Evolutionary conservation across 2,888 invertebrate species (phyloP), one percentile per base, ranked within the genome.

Genomic region (Scelioninae gen. 1): DNA sequence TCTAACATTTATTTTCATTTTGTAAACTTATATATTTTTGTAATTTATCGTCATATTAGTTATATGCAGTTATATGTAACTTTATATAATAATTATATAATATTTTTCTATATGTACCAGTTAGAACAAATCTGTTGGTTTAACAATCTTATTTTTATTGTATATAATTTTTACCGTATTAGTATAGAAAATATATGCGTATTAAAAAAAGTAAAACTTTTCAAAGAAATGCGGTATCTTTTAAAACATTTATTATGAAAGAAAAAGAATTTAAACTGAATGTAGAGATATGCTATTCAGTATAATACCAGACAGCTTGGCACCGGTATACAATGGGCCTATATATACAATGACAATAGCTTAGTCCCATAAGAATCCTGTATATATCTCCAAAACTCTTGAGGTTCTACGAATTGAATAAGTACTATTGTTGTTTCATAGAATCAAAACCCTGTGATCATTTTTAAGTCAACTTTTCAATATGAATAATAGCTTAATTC

Each of bases 241-340:
- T 75, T 81, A 81, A 75, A 80, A 74, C 74, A 80, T 80, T 80
- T 62, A 69, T 55, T 74, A 80, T 74, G 69, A 80, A 80, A 80
- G 80, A 80, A 80, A 80, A 80, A 66, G 74, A 80, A 80, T 80
- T 80, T 74, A 80, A 74, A 80, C 74, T 68, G 80, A 80, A 74
- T 74, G 80, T 74, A 66, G 74, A 80, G 80, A 80, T 80, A 80
- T 75, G 80, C 80, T 80, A 72, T 72, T 77, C 80, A 77, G 45
- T 78, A 68, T 60, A 72, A 80, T 58, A 75, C 88, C 89, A 90
- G 89, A 89, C 89, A 89, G 90, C 88, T 88, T 88, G 89, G 89
- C 88, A 89, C 88, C 89, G 79, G 80, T 83, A 84, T 86, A 89
- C 88, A 89, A 89, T 89, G 66, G 83, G 82, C 84, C 84, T 86